Base-by-base conservation (phyloP, 2,888 invertebrate genomes). In the Ectemnius lituratus region DNA sequence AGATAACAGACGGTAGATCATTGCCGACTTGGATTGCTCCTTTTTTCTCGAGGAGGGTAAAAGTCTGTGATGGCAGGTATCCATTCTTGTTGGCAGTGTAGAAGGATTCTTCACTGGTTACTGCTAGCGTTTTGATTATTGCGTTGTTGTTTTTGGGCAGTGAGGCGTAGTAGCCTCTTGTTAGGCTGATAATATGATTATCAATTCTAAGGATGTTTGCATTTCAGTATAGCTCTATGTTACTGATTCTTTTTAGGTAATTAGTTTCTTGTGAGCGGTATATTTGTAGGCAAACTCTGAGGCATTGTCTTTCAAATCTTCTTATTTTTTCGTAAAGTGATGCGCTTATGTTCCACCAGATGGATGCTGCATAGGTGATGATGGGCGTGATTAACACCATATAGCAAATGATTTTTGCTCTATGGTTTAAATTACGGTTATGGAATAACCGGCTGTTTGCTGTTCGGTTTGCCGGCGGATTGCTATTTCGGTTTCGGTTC, bases 281-380 rank as follows among this genome's bases (percentile, higher is more conserved):
- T 11, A 16, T 20, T 13, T 14, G 1, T 1, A 37, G 37, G 16
- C 63, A 63, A 11, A 52, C 3, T 27, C 63, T 52, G 11, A 63
- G 14, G 37, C 63, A 63, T 56, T 18, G 56, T 1, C 64, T n/a
- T 18, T 64, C 64, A n/a, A 65, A 57, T 0, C 0, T 5, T 27
- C 65, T 13, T 2, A 65, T 3, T 20, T 45, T 18, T 13, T 58
- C 65, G 11, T 20, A 45, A 0, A 6, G 1, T 6, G 3, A 45
- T 4, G 20, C 14, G 47, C 46, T 14, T 16, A 18, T 45, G 47
- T 60, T 67, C 60, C 47, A 67, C 47, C 58, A 59, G 2, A 66
- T 47, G 4, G 58, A 47, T 16, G 58, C 58, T 0, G 58, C 66
- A 47, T 66, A 66, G 2, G 59, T 47, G 2, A 66, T 0, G 6